phyloP scores from a whole-genome alignment of 2,113 vertebrate genomes.

The Neoarius graeffei region DNA sequence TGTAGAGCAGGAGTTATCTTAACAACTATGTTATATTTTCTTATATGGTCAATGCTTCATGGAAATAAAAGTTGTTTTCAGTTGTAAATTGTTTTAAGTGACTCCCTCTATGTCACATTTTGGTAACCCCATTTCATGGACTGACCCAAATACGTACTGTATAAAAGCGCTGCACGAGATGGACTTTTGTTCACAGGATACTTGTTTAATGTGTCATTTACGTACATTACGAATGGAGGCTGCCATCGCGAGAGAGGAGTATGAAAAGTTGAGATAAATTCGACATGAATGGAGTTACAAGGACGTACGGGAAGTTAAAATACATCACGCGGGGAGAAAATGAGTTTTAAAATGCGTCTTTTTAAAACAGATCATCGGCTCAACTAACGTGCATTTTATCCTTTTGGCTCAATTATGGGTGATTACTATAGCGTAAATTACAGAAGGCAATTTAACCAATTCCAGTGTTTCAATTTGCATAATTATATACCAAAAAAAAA shows the following conservation, averaged over 20 bases:
- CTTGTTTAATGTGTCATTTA: not conserved
- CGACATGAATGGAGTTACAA: not conserved
- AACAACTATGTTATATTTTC: too few species aligned
- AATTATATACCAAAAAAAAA: not conserved
- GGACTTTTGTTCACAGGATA: not conserved
- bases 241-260: not conserved
- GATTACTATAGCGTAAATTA: not conserved
- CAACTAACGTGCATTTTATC: not conserved
- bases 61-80: too few species aligned
- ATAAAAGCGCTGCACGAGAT: not conserved
- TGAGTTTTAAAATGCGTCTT: not conserved
- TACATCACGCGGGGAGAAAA: not conserved
- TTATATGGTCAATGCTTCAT: too few species aligned
- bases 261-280: not conserved
- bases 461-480: not conserved
- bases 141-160: too few species aligned
- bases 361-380: not conserved
- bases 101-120: too few species aligned
- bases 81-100: too few species aligned
- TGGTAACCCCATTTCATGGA: too few species aligned
- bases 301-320: not conserved
- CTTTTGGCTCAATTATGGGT: not conserved
- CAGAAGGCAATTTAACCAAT: not conserved
- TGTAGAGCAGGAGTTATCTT: too few species aligned
- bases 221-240: not conserved